Percentiles rank a stretch among this genome's conserved stretches.
Evolutionary conservation across 1,140 invertebrate species (phyloP).

Genomic region (Hylyphantes graminicola): DNA sequence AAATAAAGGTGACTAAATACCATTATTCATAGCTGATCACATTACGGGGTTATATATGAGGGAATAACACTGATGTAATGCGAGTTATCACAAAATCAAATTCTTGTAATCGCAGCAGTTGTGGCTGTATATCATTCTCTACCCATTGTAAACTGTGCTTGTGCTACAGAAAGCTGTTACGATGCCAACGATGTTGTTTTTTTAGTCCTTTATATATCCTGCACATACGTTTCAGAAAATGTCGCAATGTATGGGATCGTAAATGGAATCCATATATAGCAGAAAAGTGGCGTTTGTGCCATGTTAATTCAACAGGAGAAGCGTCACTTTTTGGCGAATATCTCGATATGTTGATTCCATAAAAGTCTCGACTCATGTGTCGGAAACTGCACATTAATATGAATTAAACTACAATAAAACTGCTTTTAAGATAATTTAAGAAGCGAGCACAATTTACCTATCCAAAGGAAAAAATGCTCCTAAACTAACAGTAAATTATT

Average conservation of each 20-base stretch:
- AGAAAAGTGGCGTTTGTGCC: no score
- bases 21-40: slow-evolving; percentile 44
- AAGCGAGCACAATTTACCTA: no score
- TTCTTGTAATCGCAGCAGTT: slow-evolving; percentile 58
- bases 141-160: slow-evolving; percentile 48
- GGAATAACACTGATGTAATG: slow-evolving; percentile 57
- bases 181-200: slow-evolving; percentile 25
- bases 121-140: slow-evolving; percentile 47
- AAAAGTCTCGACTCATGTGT: no score
- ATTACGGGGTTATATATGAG: slow-evolving; percentile 47
- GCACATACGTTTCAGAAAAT: background rate
- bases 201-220: slow-evolving; percentile 25
- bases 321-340: no score
- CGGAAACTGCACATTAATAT: no score
- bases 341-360: no score
- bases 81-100: slow-evolving; percentile 60
- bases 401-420: no score
- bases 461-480: no score
- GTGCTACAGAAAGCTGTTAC: slow-evolving; percentile 49
- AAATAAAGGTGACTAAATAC: slow-evolving; percentile 52
- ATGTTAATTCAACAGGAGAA: no score
- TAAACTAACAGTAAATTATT: no score
- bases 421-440: no score
- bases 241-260: slow-evolving; percentile 31
- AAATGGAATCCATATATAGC: background rate